Conservation (phyloP, 2,113 vertebrate species). For the Triplophysa tibetana region DNA sequence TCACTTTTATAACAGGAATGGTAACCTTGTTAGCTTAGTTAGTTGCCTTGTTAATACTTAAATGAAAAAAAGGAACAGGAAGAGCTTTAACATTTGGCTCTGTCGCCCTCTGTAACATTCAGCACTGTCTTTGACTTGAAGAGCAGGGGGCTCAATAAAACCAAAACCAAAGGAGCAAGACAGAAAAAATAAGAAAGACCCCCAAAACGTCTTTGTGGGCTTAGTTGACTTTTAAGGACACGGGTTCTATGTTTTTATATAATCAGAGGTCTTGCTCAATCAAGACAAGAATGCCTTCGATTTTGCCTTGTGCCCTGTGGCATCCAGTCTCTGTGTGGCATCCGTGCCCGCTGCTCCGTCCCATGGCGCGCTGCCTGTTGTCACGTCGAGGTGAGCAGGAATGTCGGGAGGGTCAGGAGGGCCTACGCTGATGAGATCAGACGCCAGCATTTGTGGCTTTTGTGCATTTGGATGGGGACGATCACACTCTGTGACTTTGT, state of each 20-base stretch:
- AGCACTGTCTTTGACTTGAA: conserved; percentile 42
- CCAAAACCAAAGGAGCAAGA: conserved; percentile 17
- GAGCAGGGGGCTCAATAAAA: not conserved
- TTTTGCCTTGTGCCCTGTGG: conserved; percentile 36
- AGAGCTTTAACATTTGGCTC: conserved; percentile 62
- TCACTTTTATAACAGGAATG: too few species aligned
- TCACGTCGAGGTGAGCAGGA: conserved; percentile 59
- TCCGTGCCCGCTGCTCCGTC: conserved; percentile 49
- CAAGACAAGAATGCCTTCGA: conserved; percentile 50
- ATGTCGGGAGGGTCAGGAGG: conserved; percentile 43
- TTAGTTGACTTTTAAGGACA: conserved; percentile 55
- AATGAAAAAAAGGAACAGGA: conserved; percentile 66
- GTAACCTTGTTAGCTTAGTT: not conserved
- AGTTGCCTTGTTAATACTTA: conserved; percentile 38
- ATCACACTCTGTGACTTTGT: not conserved
- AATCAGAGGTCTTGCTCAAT: conserved; percentile 51
- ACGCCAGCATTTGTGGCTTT: conserved; percentile 24
- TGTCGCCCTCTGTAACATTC: conserved; percentile 45
- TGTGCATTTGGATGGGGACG: conserved; percentile 5
- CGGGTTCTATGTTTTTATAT: conserved; percentile 56
- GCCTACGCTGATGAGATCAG: conserved; percentile 40
- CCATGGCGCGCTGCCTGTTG: conserved; percentile 54
- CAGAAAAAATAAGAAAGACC: conserved; percentile 40
- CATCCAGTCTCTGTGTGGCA: conserved; percentile 26
- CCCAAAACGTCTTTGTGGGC: conserved; percentile 41